A percentile compares a stretch with the other conserved stretches of the same genome.
phyloP scores from a whole-genome alignment of 2,888 invertebrate genomes.

The Proisotoma minuta region DNA sequence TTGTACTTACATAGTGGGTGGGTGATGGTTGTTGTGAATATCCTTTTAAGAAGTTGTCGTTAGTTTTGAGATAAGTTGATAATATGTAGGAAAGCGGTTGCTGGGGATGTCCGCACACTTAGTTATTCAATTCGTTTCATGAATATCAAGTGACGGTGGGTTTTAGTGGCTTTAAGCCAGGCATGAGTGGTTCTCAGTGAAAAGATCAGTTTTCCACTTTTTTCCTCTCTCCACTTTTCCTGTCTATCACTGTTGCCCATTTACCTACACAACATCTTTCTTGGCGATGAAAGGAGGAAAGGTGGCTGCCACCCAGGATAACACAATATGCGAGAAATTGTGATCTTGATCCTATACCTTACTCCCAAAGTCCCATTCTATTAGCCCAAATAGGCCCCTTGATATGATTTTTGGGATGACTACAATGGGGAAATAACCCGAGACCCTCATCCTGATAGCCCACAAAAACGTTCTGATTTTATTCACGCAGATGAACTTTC shows the following conservation, averaged over 20 bases:
- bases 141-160: slow-evolving; percentile 43
- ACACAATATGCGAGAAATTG: slow-evolving; percentile 18
- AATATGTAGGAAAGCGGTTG: no score
- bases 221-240: slow-evolving; percentile 1
- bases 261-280: neutral
- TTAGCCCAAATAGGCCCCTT: slow-evolving; percentile 47
- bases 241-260: neutral
- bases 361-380: slow-evolving; percentile 46
- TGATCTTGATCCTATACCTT: slow-evolving; percentile 40
- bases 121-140: slow-evolving; percentile 44
- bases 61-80: no score
- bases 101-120: no score
- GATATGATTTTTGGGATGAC: slow-evolving; percentile 40
- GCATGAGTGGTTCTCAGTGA: slow-evolving; percentile 22
- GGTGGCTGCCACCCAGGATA: neutral
- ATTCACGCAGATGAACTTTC: no score
- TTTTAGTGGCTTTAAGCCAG: slow-evolving; percentile 23
- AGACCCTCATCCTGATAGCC: neutral
- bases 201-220: slow-evolving; percentile 17
- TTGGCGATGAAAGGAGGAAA: slow-evolving; percentile 15
- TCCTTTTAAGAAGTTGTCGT: no score
- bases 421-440: slow-evolving; percentile 4
- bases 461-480: slow-evolving; percentile 3
- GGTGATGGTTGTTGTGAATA: no score
- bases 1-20: no score